Evolutionary conservation across 2,797 vertebrate genomes (phyloP), one percentile per base, ranked within the genome.

Genomic region (Rhinoraja longicauda): DNA sequence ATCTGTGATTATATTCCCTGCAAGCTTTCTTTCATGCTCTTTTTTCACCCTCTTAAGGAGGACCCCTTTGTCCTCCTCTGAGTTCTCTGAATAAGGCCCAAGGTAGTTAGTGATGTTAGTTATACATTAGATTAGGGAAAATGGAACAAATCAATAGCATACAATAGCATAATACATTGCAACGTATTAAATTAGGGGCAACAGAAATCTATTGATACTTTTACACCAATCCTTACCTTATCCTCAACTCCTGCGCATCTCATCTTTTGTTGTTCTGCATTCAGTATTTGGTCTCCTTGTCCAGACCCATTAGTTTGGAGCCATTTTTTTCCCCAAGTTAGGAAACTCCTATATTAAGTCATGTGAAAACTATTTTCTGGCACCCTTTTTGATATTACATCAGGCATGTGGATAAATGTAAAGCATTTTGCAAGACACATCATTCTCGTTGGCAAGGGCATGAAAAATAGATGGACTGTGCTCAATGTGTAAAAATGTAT

Each of bases 401-500:
- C 67, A 45, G 88, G 64, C 36, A 12, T 72, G 64, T 90, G 90
- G 67, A 39, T 64, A 91, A 91, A 39, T 72, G 64, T n/a, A 62
- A 91, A 70, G 21, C 67, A 72, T 91, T 62, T 72, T 72, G 88
- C 88, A 91, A 70, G 36, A 91, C 19, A 72, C 88, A 12, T 39
- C 36, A 70, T 73, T 72, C 57, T 17, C 32, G 62, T 86, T 57
- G n/a, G 62, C 15, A 62, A 62, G 64, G 21, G 21, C 1, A 13
- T 39, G 21, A 90, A 90, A 91, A 45, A 72, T 24, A 70, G 64
- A 8, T 32, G 9, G 86, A 32, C 0, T 70, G 19, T 36, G 62
- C 7, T 26, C 17, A 90, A 90, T 13, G 21, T 3, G 67, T 39
- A 72, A 39, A 90, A 45, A 39, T 70, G 57, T 86, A 91, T 32